A percentile compares a stretch with the other conserved stretches of the same genome.
Conservation (phyloP, 2,113 vertebrate species). For the Onychostruthus taczanowskii region DNA sequence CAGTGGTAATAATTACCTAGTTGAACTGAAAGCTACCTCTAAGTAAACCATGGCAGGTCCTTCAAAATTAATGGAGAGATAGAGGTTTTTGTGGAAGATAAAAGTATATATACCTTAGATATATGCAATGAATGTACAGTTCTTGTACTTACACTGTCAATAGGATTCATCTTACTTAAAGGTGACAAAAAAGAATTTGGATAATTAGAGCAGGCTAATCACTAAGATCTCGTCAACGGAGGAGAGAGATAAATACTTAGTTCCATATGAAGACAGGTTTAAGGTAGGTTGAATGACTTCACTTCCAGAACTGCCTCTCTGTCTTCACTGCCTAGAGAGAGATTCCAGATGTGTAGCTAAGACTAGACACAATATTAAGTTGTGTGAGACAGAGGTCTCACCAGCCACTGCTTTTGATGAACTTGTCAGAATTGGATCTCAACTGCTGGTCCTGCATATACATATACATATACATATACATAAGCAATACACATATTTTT, state of each 20-base stretch:
- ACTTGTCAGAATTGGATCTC: not conserved
- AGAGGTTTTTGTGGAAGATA: not conserved
- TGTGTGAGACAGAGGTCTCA: not conserved
- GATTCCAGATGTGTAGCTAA: not conserved
- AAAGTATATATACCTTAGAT: not conserved
- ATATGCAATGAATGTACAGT: not conserved
- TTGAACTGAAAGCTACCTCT: not conserved
- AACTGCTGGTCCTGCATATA: not conserved
- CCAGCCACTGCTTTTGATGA: not conserved
- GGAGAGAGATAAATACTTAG: not conserved
- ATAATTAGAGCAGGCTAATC: not conserved
- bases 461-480: too few species aligned
- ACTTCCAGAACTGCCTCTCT: not conserved
- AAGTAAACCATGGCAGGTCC: not conserved
- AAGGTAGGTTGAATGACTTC: not conserved
- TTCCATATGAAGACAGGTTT: not conserved
- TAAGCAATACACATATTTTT: not conserved
- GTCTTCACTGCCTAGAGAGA: not conserved
- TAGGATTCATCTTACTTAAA: not conserved
- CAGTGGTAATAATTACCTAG: not conserved
- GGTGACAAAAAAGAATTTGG: not conserved
- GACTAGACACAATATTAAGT: not conserved
- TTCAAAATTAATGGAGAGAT: not conserved
- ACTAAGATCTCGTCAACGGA: not conserved
- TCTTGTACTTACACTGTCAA: not conserved